Evolutionary conservation across 2,113 vertebrate genomes (phyloP), one percentile per base, ranked within the genome.

Genomic region (Charadrius vociferus): DNA sequence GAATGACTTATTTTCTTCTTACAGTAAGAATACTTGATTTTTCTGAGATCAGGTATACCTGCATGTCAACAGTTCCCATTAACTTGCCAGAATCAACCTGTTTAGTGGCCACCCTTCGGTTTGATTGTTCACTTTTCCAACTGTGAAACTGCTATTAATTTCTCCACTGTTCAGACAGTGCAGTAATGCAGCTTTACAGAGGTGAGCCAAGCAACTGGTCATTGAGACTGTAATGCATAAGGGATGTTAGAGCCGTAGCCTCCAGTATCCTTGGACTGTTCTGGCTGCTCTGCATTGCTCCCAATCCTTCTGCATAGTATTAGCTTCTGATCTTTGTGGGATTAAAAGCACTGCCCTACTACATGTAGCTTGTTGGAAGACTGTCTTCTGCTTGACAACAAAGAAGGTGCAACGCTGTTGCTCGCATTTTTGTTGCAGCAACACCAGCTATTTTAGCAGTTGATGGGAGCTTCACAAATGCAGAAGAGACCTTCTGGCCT

Each of bases 251-350:
- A 50, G 15, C 13, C 7, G 3, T 36, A 45, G 37, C 17, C 36
- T 59, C 20, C 30, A 26, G 14, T 13, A 65, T 56, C 62, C 62
- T 65, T 36, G 43, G 43, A 21, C 67, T 50, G 11, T 1, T 0
- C 2, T 52, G 61, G 27, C 32, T 32, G 5, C 20, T 62, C 9
- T 47, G 21, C 27, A 7, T 39, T 67, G 22, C 6, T 93, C 43
- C 13, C 2, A 9, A 0, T 70, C 71, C 52, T 78, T 78, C 56
- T 58, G 23, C 0, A 0, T 47, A 16, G 50, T 55, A 20, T 56
- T 49, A 32, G 18, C 32, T 89, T n/a, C 52, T 71, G 81, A 91
- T 47, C 22, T 66, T 47, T 22, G n/a, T 24, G 47, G 55, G 68
- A 24, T 73, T 83, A 43, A 62, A 91, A 81, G 9, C 23, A 5